A percentile compares a stretch with the other conserved stretches of the same genome.
phyloP scores from a whole-genome alignment of 2,113 vertebrate species.

The Morone saxatilis region DNA sequence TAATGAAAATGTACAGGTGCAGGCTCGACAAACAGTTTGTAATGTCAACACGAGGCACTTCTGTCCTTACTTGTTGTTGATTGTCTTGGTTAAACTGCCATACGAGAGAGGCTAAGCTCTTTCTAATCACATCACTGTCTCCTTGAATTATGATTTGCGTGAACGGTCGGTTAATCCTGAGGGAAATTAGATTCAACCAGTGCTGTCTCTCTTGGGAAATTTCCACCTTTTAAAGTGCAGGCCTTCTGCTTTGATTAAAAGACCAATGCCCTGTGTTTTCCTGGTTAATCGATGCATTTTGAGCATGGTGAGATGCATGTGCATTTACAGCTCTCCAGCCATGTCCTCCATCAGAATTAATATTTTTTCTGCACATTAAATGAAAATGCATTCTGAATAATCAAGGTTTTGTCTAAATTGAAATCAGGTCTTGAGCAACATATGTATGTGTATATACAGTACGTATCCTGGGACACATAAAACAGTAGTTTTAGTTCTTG shows the following conservation, averaged over 20 bases:
- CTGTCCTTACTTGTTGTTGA: constrained; percentile 57
- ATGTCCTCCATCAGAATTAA: neutral
- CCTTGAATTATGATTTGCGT: constrained; percentile 75
- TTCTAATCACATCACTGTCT: constrained; percentile 72
- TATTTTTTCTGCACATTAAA: neutral
- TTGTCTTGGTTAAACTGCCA: constrained; percentile 52
- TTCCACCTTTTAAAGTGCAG: constrained; percentile 62
- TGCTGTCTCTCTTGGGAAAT: constrained; percentile 68
- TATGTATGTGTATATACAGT: too few species aligned
- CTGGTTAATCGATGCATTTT: constrained; percentile 34
- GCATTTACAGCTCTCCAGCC: neutral
- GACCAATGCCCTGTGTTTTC: constrained; percentile 22
- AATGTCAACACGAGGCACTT: constrained; percentile 9
- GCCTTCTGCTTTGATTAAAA: constrained; percentile 53
- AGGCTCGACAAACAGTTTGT: neutral
- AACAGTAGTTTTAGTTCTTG: neutral
- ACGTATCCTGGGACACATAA: neutral
- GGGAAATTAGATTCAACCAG: constrained; percentile 78
- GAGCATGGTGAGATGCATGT: constrained; percentile 1
- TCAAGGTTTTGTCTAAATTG: neutral
- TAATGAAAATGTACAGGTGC: neutral
- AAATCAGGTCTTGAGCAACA: neutral
- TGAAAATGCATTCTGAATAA: constrained; percentile 4
- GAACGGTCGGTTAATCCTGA: constrained; percentile 70
- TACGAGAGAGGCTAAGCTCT: constrained; percentile 55